Conservation (phyloP, 2,797 vertebrate genomes). For the Prunella strophiata region DNA sequence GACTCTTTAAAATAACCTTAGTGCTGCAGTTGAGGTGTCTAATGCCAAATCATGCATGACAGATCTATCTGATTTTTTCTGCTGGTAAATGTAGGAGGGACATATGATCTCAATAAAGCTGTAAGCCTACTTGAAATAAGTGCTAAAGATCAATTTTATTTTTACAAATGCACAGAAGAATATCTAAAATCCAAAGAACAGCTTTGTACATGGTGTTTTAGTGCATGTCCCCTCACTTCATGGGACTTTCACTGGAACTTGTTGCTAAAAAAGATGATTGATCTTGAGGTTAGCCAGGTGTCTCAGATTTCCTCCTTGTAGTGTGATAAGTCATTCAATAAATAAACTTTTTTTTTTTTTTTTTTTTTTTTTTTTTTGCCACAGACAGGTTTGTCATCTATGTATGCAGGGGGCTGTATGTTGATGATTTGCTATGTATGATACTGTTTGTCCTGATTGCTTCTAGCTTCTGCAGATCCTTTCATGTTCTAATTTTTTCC, state of each 20-base stretch:
- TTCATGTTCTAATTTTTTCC: background rate
- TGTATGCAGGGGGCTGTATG: background rate
- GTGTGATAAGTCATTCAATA: background rate
- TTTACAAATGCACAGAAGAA: background rate
- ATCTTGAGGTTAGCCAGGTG: background rate
- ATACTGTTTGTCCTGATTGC: background rate
- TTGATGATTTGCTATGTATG: background rate
- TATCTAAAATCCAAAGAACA: background rate
- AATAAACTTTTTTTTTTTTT: no score
- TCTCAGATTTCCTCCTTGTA: background rate
- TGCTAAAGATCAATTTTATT: slow-evolving; percentile 1
- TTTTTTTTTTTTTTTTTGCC: background rate
- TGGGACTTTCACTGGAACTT: background rate
- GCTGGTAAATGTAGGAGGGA: background rate
- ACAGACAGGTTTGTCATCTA: background rate
- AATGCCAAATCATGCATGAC: background rate
- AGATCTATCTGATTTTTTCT: background rate
- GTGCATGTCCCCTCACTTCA: background rate
- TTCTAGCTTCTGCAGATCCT: background rate
- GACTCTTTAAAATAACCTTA: background rate
- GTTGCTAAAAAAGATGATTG: background rate
- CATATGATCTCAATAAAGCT: background rate
- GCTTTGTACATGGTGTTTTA: background rate
- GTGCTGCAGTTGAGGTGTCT: background rate
- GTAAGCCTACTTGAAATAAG: background rate